Conservation (phyloP, 2,888 invertebrate species). For the Sinelater perroti region DNA sequence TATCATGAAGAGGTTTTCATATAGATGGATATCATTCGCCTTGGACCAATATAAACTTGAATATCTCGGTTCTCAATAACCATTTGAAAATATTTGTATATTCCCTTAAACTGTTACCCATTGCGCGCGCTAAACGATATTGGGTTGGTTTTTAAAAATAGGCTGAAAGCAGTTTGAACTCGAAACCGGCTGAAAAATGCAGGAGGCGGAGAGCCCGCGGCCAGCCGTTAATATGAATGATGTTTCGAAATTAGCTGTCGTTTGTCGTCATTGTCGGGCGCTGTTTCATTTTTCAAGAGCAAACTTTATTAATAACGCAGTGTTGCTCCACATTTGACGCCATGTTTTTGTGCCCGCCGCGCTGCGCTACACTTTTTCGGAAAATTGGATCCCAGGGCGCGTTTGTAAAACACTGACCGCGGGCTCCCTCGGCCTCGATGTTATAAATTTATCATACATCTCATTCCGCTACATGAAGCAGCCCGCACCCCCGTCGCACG, state of each 20-base stretch:
- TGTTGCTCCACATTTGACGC: conserved; percentile 38
- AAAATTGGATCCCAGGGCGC: conserved; percentile 43
- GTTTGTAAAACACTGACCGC: conserved; percentile 52
- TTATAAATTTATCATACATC: conserved; percentile 56
- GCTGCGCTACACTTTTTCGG: conserved; percentile 43
- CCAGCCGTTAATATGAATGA: conserved; percentile 39
- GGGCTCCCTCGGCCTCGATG: conserved; percentile 45
- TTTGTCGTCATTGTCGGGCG: conserved; percentile 39
- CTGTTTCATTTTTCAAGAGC: conserved; percentile 44
- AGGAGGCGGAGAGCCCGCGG: conserved; percentile 13
- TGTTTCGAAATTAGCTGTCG: conserved; percentile 42
- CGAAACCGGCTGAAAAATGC: conserved; percentile 19
- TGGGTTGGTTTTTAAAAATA: no score
- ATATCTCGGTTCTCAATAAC: no score
- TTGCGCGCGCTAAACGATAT: no score
- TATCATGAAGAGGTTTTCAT: no score
- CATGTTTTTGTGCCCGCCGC: conserved; percentile 37
- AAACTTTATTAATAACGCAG: conserved; percentile 43
- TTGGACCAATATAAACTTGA: no score
- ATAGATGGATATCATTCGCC: no score
- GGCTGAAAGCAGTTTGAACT: no score
- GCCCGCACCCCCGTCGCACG: conserved; percentile 39
- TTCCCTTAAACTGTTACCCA: no score
- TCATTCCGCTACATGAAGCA: conserved; percentile 56
- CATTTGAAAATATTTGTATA: no score